Evolutionary conservation across 2,113 vertebrate genomes (phyloP).

Genomic region (Meriones unguiculatus): DNA sequence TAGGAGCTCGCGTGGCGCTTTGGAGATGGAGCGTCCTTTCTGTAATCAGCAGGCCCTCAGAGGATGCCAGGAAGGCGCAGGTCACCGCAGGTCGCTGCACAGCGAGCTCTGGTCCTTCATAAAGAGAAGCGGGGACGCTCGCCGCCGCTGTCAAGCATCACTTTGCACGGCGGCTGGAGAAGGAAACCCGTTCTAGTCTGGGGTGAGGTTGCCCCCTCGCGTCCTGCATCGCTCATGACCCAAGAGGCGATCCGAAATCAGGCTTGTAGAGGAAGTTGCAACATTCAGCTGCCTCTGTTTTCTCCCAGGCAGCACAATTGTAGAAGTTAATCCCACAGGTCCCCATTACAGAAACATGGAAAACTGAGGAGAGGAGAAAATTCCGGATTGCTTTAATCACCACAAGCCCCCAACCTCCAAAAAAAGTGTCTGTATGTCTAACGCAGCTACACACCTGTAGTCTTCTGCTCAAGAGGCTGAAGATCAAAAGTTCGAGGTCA

Average conservation of each 20-base stretch:
- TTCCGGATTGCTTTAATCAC: background rate
- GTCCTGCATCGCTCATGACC: constrained; percentile 47
- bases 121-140: constrained; percentile 48
- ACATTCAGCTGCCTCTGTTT: background rate
- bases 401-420: background rate
- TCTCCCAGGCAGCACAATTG: background rate
- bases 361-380: background rate
- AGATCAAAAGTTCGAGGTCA: background rate
- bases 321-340: background rate
- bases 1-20: background rate
- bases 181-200: background rate
- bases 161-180: background rate
- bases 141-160: background rate
- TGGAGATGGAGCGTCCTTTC: background rate
- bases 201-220: constrained; percentile 82
- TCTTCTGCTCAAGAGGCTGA: background rate
- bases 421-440: background rate
- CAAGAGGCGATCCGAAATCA: background rate
- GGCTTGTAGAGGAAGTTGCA: background rate
- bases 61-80: background rate
- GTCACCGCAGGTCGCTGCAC: background rate
- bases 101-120: constrained; percentile 34
- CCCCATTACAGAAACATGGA: background rate
- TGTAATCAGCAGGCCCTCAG: background rate
- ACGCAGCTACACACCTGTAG: background rate